Percentiles rank a stretch among this genome's conserved stretches.
Evolutionary conservation across 2,113 vertebrate species (phyloP).

Genomic region (Poecilia latipinna): DNA sequence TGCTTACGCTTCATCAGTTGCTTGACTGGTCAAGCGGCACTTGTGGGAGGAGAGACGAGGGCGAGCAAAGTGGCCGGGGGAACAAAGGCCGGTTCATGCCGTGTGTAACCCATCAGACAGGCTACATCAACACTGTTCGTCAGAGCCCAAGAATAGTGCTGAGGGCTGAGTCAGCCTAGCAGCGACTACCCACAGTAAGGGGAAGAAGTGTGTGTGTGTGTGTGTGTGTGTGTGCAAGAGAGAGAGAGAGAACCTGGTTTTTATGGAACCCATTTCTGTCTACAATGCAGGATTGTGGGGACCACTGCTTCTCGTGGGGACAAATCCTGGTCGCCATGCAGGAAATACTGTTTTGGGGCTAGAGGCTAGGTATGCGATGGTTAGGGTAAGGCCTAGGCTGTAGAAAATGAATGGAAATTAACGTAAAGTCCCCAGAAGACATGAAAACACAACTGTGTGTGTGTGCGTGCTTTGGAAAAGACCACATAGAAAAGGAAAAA

Average conservation of each 20-base stretch:
- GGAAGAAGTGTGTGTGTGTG: conserved; percentile 54
- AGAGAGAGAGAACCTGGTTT: too few species aligned
- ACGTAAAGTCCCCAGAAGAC: too few species aligned
- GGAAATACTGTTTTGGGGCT: too few species aligned
- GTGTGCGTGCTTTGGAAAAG: conserved; percentile 53
- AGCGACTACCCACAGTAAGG: conserved; percentile 67
- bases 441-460: conserved; percentile 17
- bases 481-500: conserved; percentile 56
- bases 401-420: too few species aligned
- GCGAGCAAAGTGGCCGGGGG: conserved; percentile 56
- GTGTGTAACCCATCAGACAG: conserved; percentile 65
- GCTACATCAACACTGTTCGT: conserved; percentile 76
- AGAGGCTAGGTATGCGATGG: too few species aligned
- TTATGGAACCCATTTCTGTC: too few species aligned
- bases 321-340: too few species aligned
- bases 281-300: too few species aligned
- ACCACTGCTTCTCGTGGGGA: too few species aligned
- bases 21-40: conserved; percentile 56
- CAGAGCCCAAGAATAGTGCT: conserved; percentile 72
- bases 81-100: conserved; percentile 72
- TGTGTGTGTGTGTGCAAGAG: conserved; percentile 31
- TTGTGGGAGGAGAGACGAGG: conserved; percentile 53
- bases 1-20: conserved; percentile 67
- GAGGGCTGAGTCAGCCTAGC: conserved; percentile 81
- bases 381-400: too few species aligned